phyloP scores from a whole-genome alignment of 2,888 invertebrate species.

The Dyspetes luteomarginatus region DNA sequence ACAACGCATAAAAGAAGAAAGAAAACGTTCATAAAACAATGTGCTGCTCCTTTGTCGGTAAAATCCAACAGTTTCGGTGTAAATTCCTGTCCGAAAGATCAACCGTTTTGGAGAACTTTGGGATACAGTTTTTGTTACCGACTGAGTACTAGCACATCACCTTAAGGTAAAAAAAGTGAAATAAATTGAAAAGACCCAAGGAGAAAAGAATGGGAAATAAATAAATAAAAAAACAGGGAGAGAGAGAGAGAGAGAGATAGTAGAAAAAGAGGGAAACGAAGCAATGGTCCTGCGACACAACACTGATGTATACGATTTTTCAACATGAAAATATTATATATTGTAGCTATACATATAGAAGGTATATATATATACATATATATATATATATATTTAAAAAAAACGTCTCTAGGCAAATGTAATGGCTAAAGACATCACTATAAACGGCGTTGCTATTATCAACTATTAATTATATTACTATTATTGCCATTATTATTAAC shows the following conservation, averaged over 20 bases:
- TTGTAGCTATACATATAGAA: slow-evolving; percentile 83
- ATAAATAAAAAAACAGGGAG: slow-evolving; percentile 24
- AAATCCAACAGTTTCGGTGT: no score
- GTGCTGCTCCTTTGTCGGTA: no score
- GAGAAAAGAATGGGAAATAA: slow-evolving; percentile 53
- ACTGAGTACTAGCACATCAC: no score
- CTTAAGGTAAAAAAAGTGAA: no score
- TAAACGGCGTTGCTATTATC: slow-evolving; percentile 77
- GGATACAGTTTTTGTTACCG: no score
- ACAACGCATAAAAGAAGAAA: slow-evolving; percentile 31
- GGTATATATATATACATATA: slow-evolving; percentile 70
- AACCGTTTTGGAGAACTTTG: no score
- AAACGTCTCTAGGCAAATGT: slow-evolving; percentile 80
- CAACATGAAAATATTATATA: slow-evolving; percentile 83
- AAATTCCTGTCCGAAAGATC: no score
- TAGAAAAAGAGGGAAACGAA: slow-evolving; percentile 74
- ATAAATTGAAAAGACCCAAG: slow-evolving; percentile 58
- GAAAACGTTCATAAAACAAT: slow-evolving; percentile 48
- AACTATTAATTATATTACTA: slow-evolving; percentile 68
- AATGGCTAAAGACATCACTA: slow-evolving; percentile 79
- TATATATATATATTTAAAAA: slow-evolving; percentile 72
- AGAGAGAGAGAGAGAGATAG: slow-evolving; percentile 57
- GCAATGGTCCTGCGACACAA: slow-evolving; percentile 83
- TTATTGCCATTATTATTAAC: slow-evolving; percentile 72
- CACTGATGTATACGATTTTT: slow-evolving; percentile 85